Base-by-base conservation (phyloP, 2,888 invertebrate species). In the Pantelozetes paolii region DNA sequence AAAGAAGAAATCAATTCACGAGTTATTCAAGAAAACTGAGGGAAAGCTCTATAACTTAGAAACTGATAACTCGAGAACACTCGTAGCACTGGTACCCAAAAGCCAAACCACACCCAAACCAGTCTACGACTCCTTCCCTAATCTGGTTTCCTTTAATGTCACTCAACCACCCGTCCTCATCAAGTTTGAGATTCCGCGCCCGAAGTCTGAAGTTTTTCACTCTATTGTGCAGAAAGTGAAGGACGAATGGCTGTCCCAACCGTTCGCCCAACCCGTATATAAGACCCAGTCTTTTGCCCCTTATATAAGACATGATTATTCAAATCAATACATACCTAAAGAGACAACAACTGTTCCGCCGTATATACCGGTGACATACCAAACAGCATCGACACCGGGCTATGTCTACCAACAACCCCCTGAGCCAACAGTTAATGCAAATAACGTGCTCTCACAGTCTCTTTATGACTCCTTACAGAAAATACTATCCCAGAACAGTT, bases 381-480 rank as follows among this genome's bases (percentile, higher is more conserved):
- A 30, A 15, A 59, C 59, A 59, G 13, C 18, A 11, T 30, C 59
- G 15, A 1, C n/a, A 36, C 2, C 40, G 9, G 11, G n/a, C n/a
- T n/a, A n/a, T n/a, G n/a, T n/a, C n/a, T n/a, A n/a, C n/a, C n/a
- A 15, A 5, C 5, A n/a, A 23, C 45, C 45, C 26, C 20, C 13
- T 2, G 6, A 11, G 32, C n/a, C 23, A 20, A 30, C 20, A 59
- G 54, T 23, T 23, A 18, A 28, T 30, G 2, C 30, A 23, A 32
- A 32, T 13, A 6, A 1, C 3, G 18, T n/a, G 1, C 3, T 74
- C 2, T 67, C 62, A 6, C 59, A 48, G 26, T 59, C 71, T 32
- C 23, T 74, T 62, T 74, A 71, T 36, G 74, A 74, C 45, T 71
- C 74, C 48, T 42, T 74, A 5, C 71, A 74, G 13, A 23, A 71